Evolutionary conservation across 1,140 invertebrate species (phyloP).

Genomic region (Eulimnadia texana): DNA sequence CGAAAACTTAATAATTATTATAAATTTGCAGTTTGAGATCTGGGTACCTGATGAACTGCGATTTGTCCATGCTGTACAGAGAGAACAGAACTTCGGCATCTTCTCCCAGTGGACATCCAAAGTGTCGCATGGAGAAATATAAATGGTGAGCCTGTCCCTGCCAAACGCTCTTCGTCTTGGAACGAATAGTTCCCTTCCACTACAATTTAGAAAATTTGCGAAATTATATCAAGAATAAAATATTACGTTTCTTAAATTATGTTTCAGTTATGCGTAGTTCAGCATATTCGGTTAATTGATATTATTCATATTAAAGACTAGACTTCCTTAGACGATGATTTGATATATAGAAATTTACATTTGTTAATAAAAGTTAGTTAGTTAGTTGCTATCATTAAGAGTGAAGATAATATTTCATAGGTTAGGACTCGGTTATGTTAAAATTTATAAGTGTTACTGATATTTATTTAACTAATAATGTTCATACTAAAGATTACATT

Average conservation of each 20-base stretch:
- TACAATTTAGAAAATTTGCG: conserved; percentile 15
- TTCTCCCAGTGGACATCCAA: conserved; percentile 69
- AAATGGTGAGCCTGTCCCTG: conserved; percentile 70
- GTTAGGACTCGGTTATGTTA: too few relatives aligned
- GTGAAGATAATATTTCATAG: too few relatives aligned
- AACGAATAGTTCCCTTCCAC: conserved; percentile 3
- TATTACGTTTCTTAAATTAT: too few relatives aligned
- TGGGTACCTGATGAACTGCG: conserved; percentile 8
- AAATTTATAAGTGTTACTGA: too few relatives aligned
- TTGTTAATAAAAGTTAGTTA: too few relatives aligned
- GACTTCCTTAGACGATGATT: too few relatives aligned
- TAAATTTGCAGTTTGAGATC: background rate
- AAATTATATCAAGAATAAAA: conserved; percentile 15
- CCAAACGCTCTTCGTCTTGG: conserved; percentile 28
- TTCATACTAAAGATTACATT: background rate
- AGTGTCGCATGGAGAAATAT: conserved; percentile 75
- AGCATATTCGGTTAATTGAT: too few relatives aligned
- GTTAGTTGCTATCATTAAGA: too few relatives aligned
- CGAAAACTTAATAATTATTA: conserved; percentile 7
- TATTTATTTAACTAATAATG: conserved; percentile 10
- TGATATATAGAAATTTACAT: too few relatives aligned
- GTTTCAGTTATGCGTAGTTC: too few relatives aligned
- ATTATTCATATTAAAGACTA: too few relatives aligned
- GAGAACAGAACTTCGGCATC: conserved; percentile 78
- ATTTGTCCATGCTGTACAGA: conserved; percentile 46